These are phyloP conservation scores for Lepilemur ruficaudatus DNA, from an alignment of 2,797 vertebrate genomes.

Conservation along the genomic window DNA sequence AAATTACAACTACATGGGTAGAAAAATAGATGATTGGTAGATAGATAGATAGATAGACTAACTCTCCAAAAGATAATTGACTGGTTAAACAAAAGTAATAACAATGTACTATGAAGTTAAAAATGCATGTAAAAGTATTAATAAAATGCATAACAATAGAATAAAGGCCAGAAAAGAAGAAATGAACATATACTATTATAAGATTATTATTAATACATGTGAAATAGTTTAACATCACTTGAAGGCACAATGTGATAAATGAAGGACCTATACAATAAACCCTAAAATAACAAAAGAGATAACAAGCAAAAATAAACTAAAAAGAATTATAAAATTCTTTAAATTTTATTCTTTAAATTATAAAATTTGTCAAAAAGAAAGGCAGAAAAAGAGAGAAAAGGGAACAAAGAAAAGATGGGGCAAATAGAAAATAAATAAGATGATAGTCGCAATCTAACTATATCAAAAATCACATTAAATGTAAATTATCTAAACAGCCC, in stretches of 20 bases:
- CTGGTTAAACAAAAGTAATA: constrained; percentile 1
- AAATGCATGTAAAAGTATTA: not conserved
- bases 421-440: constrained; percentile 22
- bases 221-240: not conserved
- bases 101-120: not conserved
- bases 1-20: not conserved
- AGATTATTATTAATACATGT: not conserved
- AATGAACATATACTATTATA: not conserved
- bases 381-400: not conserved
- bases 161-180: not conserved
- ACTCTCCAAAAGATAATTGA: not conserved
- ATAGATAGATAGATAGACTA: not conserved
- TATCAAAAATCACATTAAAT: constrained; percentile 11
- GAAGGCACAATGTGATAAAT: not conserved
- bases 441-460: not conserved
- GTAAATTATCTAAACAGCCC: not conserved
- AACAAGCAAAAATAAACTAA: not conserved
- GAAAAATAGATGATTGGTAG: not conserved
- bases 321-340: not conserved
- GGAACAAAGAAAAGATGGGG: not conserved
- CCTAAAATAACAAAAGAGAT: not conserved
- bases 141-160: not conserved
- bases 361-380: not conserved
- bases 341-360: too few species aligned
- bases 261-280: not conserved